phyloP scores from a whole-genome alignment of 2,888 invertebrate species.

The Tricholauxania praeusta region DNA sequence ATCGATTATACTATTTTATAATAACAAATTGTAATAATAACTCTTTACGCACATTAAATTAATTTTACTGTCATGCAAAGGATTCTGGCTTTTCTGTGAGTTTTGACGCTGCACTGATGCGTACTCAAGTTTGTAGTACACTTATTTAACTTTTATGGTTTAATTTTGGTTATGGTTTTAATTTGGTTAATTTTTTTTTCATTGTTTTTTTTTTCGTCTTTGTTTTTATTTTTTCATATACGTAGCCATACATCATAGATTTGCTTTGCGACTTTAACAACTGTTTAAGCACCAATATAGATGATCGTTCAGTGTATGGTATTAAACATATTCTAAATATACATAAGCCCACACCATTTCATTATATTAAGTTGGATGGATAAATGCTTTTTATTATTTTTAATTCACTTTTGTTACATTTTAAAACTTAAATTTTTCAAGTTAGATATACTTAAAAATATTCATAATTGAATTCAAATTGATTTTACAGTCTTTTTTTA shows the following conservation, averaged over 20 bases:
- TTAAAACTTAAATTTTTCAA: too few species aligned
- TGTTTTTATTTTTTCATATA: slow-evolving; percentile 17
- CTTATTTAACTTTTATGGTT: neutral
- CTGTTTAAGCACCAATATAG: slow-evolving; percentile 87
- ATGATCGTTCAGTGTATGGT: slow-evolving; percentile 82
- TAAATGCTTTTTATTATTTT: slow-evolving; percentile 74
- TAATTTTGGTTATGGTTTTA: too few species aligned
- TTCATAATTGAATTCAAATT: too few species aligned
- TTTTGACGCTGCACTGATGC: slow-evolving; percentile 24
- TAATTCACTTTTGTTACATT: too few species aligned
- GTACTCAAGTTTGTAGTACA: too few species aligned
- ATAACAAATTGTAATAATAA: slow-evolving; percentile 93
- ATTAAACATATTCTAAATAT: slow-evolving; percentile 78
- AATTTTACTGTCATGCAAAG: slow-evolving; percentile 89
- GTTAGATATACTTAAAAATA: too few species aligned
- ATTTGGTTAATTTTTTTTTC: too few species aligned
- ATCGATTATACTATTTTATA: slow-evolving; percentile 92
- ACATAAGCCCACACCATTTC: slow-evolving; percentile 85
- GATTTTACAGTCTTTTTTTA: too few species aligned
- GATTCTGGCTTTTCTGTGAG: slow-evolving; percentile 65
- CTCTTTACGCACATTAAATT: slow-evolving; percentile 83
- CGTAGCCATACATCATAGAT: slow-evolving; percentile 90
- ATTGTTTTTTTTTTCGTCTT: neutral
- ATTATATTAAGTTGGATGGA: slow-evolving; percentile 85
- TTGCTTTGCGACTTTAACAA: slow-evolving; percentile 83